These are phyloP conservation scores for Andinoacara biseriatus DNA, from an alignment of 2,113 vertebrate genomes.

Conservation along the genomic window DNA sequence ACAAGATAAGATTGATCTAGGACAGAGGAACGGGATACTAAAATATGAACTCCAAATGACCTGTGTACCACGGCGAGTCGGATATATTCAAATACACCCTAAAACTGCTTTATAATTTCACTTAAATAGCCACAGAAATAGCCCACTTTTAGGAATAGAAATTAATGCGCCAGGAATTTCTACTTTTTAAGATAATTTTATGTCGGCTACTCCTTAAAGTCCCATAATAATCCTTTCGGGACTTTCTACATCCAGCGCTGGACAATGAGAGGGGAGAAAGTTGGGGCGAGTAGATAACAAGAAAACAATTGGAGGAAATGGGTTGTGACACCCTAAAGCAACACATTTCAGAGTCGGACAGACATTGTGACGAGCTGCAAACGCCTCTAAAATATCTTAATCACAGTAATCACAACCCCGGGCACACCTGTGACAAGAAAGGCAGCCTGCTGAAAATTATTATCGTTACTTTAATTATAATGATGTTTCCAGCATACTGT, in stretches of 20 bases:
- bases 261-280: constrained; percentile 46
- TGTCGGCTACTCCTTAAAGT: not conserved
- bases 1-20: not conserved
- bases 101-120: not conserved
- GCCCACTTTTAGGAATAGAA: not conserved
- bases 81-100: not conserved
- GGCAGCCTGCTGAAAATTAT: not conserved
- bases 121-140: not conserved
- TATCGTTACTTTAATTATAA: not conserved
- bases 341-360: not conserved
- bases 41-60: not conserved
- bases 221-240: not conserved
- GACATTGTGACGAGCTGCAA: not conserved
- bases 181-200: not conserved
- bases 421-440: constrained; percentile 7
- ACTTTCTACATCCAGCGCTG: constrained; percentile 1
- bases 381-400: not conserved
- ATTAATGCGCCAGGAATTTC: not conserved
- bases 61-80: not conserved
- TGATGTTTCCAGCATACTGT: not conserved
- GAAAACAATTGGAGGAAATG: constrained; percentile 60
- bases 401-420: not conserved
- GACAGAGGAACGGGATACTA: not conserved
- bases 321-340: constrained; percentile 21
- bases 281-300: constrained; percentile 43